Evolutionary conservation across 2,113 vertebrate species (phyloP).

Genomic region (Theropithecus gelada): DNA sequence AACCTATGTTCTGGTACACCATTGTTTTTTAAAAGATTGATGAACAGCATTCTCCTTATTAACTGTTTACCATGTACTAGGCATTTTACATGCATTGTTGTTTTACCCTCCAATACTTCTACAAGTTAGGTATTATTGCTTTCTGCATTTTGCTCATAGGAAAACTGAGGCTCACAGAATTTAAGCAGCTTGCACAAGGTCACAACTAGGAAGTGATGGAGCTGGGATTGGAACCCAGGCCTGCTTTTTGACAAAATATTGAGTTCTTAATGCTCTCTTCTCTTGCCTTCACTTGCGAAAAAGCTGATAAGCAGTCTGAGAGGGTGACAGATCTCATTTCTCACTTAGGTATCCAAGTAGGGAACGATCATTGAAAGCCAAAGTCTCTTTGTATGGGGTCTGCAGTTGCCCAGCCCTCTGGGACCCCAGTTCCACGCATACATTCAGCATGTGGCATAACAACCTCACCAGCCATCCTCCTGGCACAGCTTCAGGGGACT

Average conservation of each 20-base stretch:
- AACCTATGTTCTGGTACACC: background rate
- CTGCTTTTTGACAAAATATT: background rate
- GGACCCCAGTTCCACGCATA: background rate
- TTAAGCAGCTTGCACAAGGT: background rate
- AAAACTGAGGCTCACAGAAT: background rate
- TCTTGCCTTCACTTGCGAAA: background rate
- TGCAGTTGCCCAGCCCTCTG: background rate
- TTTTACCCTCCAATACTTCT: background rate
- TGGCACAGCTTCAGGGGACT: background rate
- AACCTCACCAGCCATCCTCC: background rate
- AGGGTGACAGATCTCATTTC: background rate
- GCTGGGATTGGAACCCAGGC: background rate
- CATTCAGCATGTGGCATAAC: fast-evolving
- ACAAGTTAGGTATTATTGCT: background rate
- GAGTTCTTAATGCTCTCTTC: background rate
- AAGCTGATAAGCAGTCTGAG: background rate
- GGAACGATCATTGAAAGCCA: background rate
- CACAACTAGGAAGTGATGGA: background rate
- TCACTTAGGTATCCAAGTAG: background rate
- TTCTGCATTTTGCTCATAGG: background rate
- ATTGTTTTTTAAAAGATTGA: background rate
- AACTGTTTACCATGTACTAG: background rate
- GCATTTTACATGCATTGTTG: background rate
- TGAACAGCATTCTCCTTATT: background rate
- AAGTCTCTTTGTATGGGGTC: background rate